These are phyloP conservation scores for Sanderia malayensis DNA, from an alignment of 30 jellyfish, hydroid and myxozoan genomes.

Conservation along the genomic window DNA sequence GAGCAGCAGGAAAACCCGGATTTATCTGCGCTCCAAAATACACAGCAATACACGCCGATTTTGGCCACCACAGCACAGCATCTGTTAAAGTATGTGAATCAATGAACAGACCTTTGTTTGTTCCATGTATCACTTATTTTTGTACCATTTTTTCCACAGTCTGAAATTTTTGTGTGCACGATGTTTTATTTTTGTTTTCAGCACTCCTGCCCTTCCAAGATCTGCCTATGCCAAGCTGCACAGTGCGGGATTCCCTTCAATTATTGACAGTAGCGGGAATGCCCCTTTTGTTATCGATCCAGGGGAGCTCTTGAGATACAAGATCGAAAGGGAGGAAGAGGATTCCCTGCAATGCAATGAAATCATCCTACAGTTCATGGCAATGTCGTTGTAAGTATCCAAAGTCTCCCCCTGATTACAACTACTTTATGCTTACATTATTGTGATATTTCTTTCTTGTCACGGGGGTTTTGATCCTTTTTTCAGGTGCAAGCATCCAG, in stretches of 20 bases:
- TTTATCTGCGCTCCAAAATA: conserved; percentile 47
- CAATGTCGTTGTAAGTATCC: conserved; percentile 59
- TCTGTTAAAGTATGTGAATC: conserved; percentile 17
- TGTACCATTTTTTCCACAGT: no score
- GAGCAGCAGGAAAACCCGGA: conserved; percentile 29
- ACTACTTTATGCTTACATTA: no score
- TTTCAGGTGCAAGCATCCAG: conserved; percentile 80
- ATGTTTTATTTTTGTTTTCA: no score
- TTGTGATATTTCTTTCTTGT: no score
- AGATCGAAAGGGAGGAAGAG: conserved; percentile 66
- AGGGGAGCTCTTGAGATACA: conserved; percentile 62
- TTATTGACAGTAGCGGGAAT: conserved; percentile 81
- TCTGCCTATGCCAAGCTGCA: conserved; percentile 83
- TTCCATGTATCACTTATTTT: no score
- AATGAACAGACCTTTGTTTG: no score
- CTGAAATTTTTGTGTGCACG: no score
- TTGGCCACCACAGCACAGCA: conserved; percentile 47
- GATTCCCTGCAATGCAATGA: conserved; percentile 83
- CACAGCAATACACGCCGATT: conserved; percentile 69
- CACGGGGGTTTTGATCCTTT: not conserved
- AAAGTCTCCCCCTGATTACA: no score
- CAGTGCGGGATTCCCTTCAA: conserved; percentile 84
- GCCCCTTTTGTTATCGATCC: conserved; percentile 89
- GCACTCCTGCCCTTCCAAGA: conserved; percentile 59
- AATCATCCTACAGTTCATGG: conserved; percentile 80